These are phyloP conservation scores for Nothocercus nigrocapillus DNA, from an alignment of 2,113 vertebrate species.

Conservation along the genomic window DNA sequence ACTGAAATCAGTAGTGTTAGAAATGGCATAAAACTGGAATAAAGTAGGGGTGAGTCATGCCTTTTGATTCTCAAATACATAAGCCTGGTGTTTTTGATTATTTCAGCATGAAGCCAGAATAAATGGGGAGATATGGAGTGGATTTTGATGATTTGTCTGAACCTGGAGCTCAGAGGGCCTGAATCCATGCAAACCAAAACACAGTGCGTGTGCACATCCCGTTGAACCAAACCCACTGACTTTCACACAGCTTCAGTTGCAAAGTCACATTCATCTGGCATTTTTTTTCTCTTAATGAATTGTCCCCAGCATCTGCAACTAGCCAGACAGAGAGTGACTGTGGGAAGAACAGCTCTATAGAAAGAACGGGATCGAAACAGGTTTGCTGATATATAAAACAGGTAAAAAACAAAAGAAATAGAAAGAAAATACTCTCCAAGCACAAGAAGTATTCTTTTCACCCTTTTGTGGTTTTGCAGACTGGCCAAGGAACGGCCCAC, in stretches of 20 bases:
- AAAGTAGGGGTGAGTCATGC: not conserved
- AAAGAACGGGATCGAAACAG: not conserved
- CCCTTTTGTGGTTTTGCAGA: not conserved
- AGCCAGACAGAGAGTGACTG: not conserved
- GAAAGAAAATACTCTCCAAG: not conserved
- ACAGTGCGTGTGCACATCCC: not conserved
- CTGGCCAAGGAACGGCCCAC: not conserved
- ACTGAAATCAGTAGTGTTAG: not conserved
- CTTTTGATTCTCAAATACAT: constrained; percentile 5
- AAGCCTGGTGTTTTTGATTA: not conserved
- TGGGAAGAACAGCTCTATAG: not conserved
- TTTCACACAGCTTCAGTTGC: not conserved
- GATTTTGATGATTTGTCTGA: not conserved
- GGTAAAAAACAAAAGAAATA: not conserved
- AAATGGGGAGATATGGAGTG: not conserved
- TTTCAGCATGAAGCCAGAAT: not conserved
- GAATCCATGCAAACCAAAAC: not conserved
- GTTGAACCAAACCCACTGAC: not conserved
- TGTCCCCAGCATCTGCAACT: not conserved
- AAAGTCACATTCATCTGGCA: not conserved
- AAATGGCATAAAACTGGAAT: not conserved
- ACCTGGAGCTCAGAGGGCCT: not conserved
- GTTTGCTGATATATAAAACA: not conserved
- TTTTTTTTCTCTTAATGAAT: not conserved
- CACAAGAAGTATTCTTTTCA: not conserved